Conservation (phyloP, 1,140 invertebrate genomes). For the Centruroides sculpturatus region DNA sequence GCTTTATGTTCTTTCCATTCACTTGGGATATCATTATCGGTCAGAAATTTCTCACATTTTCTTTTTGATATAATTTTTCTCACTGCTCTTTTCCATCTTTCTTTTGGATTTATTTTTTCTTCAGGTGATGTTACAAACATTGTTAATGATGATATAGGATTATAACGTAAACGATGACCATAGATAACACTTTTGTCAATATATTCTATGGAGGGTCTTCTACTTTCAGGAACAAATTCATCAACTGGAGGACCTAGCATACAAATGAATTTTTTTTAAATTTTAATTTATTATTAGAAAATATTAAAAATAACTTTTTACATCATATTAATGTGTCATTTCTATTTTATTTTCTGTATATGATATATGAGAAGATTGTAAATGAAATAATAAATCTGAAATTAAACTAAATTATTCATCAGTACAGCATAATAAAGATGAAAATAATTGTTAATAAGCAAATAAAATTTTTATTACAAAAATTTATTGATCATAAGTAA, state of each 20-base stretch:
- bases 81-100: conserved; percentile 9
- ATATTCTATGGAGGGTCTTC: neutral
- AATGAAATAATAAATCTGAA: too few species aligned
- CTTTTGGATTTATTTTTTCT: conserved; percentile 1
- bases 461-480: too few species aligned
- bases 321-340: too few species aligned
- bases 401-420: too few species aligned
- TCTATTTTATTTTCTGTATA: too few species aligned
- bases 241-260: neutral
- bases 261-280: too few species aligned
- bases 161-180: conserved; percentile 1
- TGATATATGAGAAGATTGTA: too few species aligned
- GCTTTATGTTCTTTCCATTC: conserved; percentile 7
- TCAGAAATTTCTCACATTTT: neutral
- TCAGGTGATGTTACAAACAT: neutral
- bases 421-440: too few species aligned
- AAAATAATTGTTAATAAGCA: too few species aligned
- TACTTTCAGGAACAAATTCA: neutral
- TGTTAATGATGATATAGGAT: neutral
- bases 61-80: neutral
- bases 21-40: neutral
- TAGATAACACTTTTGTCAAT: conserved; percentile 1
- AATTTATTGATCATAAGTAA: too few species aligned
- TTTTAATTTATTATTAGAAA: too few species aligned
- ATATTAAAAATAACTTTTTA: too few species aligned